A percentile compares a stretch with the other conserved stretches of the same genome.
These are phyloP conservation scores for Tetragnatha versicolor DNA, from an alignment of 1,140 invertebrate species.

Conservation along the genomic window DNA sequence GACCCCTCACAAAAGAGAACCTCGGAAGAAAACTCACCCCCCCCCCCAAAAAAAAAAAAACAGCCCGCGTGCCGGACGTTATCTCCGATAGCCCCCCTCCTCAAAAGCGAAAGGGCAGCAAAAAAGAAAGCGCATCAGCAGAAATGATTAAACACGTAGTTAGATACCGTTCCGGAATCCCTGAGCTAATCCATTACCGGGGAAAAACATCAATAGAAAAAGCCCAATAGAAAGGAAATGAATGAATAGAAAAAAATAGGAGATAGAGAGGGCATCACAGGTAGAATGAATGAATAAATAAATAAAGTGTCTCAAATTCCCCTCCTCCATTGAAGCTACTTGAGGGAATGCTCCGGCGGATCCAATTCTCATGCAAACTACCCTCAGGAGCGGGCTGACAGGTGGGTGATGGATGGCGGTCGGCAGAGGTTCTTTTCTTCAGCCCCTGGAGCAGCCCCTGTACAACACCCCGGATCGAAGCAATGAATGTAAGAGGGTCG, in stretches of 20 bases:
- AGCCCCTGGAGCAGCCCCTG: neutral
- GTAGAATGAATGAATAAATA: conserved; percentile 39
- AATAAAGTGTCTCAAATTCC: conserved; percentile 15
- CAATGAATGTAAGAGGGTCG: neutral
- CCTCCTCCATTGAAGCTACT: conserved; percentile 1
- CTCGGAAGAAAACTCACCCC: neutral
- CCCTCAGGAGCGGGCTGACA: conserved; percentile 34
- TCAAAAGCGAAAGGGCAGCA: neutral
- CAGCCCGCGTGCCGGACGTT: neutral
- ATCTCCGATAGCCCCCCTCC: neutral
- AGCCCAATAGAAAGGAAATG: neutral
- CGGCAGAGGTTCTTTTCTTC: neutral
- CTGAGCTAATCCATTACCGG: conserved; percentile 28
- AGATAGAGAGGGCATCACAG: conserved; percentile 8
- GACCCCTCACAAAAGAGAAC: neutral
- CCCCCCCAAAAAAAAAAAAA: neutral
- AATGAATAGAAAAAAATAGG: neutral
- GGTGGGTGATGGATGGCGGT: conserved; percentile 38
- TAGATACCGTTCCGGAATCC: conserved; percentile 33
- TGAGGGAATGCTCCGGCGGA: conserved; percentile 2
- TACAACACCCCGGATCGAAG: neutral
- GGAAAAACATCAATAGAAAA: neutral
- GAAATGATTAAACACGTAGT: conserved; percentile 37
- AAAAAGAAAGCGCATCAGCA: neutral
- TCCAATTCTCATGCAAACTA: conserved; percentile 62